A percentile compares a stretch with the other conserved stretches of the same genome.
Conservation (phyloP, 2,113 vertebrate species). For the Cyprinus carpio region DNA sequence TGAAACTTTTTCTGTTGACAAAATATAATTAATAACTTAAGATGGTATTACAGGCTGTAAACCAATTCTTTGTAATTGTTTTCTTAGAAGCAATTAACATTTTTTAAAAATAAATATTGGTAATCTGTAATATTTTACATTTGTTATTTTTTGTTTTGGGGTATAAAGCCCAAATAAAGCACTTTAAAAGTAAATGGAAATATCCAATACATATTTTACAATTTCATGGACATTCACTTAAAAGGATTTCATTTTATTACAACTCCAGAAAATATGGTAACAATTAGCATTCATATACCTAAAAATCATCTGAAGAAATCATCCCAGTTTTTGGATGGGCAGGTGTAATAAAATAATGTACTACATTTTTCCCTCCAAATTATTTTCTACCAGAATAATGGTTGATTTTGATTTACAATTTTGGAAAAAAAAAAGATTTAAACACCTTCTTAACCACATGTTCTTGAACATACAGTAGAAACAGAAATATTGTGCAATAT, state of each 20-base stretch:
- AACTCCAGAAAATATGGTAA: background rate
- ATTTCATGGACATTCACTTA: too few relatives aligned
- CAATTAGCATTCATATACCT: background rate
- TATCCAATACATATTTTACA: too few relatives aligned
- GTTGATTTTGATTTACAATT: background rate
- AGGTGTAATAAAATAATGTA: background rate
- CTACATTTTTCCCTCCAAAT: background rate
- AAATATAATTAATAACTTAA: background rate
- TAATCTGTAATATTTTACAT: background rate
- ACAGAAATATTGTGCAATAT: background rate
- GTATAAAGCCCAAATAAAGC: background rate
- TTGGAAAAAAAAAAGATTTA: too few relatives aligned
- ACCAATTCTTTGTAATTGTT: background rate
- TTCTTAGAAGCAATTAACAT: background rate
- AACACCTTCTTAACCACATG: background rate
- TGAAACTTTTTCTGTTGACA: too few relatives aligned
- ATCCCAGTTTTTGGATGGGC: background rate
- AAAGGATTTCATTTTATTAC: background rate
- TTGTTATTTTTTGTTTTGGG: background rate
- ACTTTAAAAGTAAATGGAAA: background rate
- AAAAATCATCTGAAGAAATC: too few relatives aligned
- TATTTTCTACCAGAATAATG: background rate
- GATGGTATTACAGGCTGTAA: background rate
- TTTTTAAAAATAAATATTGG: background rate
- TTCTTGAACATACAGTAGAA: background rate